phyloP scores from a whole-genome alignment of 2,888 invertebrate species.

The Octodonta nipae region DNA sequence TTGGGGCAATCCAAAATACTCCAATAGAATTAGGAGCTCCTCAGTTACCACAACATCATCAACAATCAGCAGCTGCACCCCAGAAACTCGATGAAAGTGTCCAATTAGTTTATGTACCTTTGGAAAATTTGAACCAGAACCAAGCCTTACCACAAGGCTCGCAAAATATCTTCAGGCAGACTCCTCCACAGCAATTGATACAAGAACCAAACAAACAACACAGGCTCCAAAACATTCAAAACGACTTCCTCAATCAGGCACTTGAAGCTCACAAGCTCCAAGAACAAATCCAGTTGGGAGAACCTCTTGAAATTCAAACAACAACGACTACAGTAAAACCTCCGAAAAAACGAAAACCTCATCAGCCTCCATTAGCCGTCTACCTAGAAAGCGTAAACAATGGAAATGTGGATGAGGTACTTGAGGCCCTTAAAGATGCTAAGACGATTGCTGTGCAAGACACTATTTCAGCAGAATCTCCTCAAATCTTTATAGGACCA shows the following conservation, averaged over 20 bases:
- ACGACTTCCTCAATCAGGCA: conserved; percentile 34
- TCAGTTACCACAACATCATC: conserved; percentile 34
- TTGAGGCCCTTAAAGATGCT: conserved; percentile 54
- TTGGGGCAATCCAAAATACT: conserved; percentile 13
- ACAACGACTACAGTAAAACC: conserved; percentile 33
- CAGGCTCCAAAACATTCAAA: conserved; percentile 30
- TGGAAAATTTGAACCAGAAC: conserved; percentile 41
- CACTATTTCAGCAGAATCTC: conserved; percentile 52
- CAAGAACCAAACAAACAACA: too few species aligned
- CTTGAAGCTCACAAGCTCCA: conserved; percentile 32
- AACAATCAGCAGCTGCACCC: conserved; percentile 5
- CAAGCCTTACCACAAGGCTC: conserved; percentile 41
- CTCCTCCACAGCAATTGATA: too few species aligned
- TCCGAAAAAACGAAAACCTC: conserved; percentile 53
- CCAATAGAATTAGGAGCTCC: conserved; percentile 7
- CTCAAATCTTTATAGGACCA: conserved; percentile 71
- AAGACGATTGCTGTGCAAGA: conserved; percentile 67
- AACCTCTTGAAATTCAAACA: conserved; percentile 13
- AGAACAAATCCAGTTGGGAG: conserved; percentile 23
- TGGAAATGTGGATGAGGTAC: conserved; percentile 55
- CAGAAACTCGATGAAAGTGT: conserved; percentile 44
- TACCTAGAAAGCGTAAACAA: conserved; percentile 51
- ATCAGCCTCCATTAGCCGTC: conserved; percentile 74
- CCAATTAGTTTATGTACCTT: conserved; percentile 68
- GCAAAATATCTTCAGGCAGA: conserved; percentile 26